Evolutionary conservation across 1,140 invertebrate species (phyloP), one percentile per base, ranked within the genome.

Genomic region (Neoseiulus cucumeris): DNA sequence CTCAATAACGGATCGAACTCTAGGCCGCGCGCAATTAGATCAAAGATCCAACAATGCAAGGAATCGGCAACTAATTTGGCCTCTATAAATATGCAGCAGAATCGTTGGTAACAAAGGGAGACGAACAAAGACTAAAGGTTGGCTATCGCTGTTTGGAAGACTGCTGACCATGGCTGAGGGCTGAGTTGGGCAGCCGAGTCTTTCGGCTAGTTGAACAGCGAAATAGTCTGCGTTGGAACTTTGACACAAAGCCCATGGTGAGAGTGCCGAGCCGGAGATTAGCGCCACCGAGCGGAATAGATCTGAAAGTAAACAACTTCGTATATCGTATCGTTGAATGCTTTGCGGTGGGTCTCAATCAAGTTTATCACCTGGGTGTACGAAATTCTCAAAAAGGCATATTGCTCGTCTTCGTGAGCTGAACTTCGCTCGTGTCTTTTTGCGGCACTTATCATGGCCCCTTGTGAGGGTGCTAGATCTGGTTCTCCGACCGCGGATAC

Each of bases 231-330:
- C 22, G 22, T 59, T 59, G 33, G 33, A 25, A 25, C 25, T 17
- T 33, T 59, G 51, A 59, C 51, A 59, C 14, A 59, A 20, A 25
- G 51, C 25, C 51, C 51, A 59, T 9, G 51, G 51, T 20, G 51
- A 59, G 14, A 59, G 22, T 6, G 51, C 51, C 25, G 51, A 59
- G 14, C 51, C 51, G 51, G 51, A 59, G 25, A 59, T 59, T 14
- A 59, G 51, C 12, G 51, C 51, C n/a, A 59, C 51, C 51, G 51
- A 59, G 22, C 51, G 51, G 33, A 59, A 59, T 12, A 59, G 51
- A 59, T 59, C 51, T 59, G 51, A 4, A 2, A 59, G 22, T 39
- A 9, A 39, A n/a, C n/a, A 39, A 39, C 33, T 39, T 9, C 33
- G 9, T 39, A n/a, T n/a, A n/a, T n/a, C n/a, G n/a, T n/a, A n/a